phyloP scores from a whole-genome alignment of 1,140 invertebrate species.

The Odontomachus brunneus region DNA sequence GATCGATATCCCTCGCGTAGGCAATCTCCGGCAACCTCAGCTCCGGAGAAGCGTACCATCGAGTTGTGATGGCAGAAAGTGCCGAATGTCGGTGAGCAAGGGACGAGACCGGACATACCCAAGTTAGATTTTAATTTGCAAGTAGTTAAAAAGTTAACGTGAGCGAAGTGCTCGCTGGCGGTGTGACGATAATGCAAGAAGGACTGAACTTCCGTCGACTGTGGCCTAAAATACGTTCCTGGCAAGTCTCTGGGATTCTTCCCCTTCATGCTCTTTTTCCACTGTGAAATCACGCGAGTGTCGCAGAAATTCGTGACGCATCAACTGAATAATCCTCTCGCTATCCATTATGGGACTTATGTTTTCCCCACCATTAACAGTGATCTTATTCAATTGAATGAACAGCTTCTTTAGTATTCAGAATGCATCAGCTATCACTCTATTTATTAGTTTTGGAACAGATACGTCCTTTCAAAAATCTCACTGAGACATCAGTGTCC shows the following conservation, averaged over 20 bases:
- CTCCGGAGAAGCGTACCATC: slow-evolving; percentile 17
- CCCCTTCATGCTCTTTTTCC: not conserved
- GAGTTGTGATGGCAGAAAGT: slow-evolving; percentile 45
- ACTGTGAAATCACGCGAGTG: slow-evolving; percentile 45
- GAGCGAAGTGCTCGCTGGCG: slow-evolving; percentile 39
- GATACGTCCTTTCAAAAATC: too few relatives aligned
- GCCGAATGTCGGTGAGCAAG: slow-evolving; percentile 32
- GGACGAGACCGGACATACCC: slow-evolving; percentile 49
- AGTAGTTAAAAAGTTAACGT: slow-evolving; percentile 79
- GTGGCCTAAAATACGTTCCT: slow-evolving; percentile 26
- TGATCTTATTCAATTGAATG: too few relatives aligned
- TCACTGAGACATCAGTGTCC: too few relatives aligned
- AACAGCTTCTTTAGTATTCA: too few relatives aligned
- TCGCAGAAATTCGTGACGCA: slow-evolving; percentile 62
- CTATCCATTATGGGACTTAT: too few relatives aligned
- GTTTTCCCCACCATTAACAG: too few relatives aligned
- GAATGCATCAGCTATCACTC: too few relatives aligned
- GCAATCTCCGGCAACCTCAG: slow-evolving; percentile 26
- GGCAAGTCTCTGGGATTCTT: not conserved
- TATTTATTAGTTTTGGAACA: too few relatives aligned
- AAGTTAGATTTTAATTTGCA: slow-evolving; percentile 80
- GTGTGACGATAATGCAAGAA: slow-evolving; percentile 69
- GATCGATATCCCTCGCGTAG: not conserved
- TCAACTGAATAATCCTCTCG: too few relatives aligned
- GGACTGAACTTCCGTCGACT: slow-evolving; percentile 62